Base-by-base conservation (phyloP, 2,113 vertebrate species). In the Carollia perspicillata region DNA sequence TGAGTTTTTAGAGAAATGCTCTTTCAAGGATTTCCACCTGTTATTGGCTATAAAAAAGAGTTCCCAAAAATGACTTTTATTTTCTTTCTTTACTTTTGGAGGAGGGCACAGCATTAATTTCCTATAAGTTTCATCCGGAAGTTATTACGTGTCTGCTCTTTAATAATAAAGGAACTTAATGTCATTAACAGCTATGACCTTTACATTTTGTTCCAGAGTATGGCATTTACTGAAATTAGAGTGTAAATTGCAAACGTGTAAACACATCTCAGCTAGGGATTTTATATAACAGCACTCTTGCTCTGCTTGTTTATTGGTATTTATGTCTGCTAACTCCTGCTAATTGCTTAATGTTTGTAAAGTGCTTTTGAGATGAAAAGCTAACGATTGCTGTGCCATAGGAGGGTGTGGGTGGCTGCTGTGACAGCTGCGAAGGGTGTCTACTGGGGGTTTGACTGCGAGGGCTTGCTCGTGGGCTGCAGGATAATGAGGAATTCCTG, bases 311-410 rank as follows among this genome's bases (percentile, higher is more conserved):
- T 94, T 83, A 37, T 44, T 93, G 93, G 33, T 86, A 85, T 79
- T 96, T 95, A 37, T n/a, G 65, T 65, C 33, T 96, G 65, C 49
- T 87, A 78, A 68, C 35, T 79, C 63, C 37, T 63, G 37, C 65
- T 96, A 94, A 95, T 68, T 97, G 89, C 63, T 63, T 90, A 96
- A 83, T 90, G 91, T 95, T 93, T 97, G 75, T 84, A 35, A 91
- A 87, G 86, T 95, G 49, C 74, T 86, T 89, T 93, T 80, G 89
- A 92, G 69, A 91, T 89, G 68, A 33, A 92, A 94, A 91, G 37
- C 55, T 95, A 87, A 87, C 60, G 63, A 58, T 74, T 37, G 28
- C n/a, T 33, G 28, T 47, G 11, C 71, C 7, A 22, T 53, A 69
- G 92, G 28, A 93, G 22, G 72, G 40, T 12, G 55, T 42, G 35